Evolutionary conservation across 2,888 invertebrate species (phyloP).

Genomic region (Ferrisia virgata): DNA sequence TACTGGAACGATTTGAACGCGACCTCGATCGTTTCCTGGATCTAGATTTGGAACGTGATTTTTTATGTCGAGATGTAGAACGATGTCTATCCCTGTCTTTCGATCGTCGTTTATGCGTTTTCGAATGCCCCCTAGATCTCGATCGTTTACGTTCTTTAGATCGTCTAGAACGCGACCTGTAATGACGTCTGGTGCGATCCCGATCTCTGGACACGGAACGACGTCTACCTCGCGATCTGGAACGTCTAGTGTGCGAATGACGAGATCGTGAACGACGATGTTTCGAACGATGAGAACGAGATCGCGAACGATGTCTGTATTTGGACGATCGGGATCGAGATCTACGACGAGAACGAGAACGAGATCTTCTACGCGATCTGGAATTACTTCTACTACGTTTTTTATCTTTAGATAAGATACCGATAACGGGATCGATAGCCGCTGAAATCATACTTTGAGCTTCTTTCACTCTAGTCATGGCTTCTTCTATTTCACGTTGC

Average conservation of each 20-base stretch:
- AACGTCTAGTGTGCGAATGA: constrained; percentile 40
- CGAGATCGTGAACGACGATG: constrained; percentile 50
- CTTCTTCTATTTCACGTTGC: constrained; percentile 92
- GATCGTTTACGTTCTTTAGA: constrained; percentile 36
- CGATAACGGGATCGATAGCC: constrained; percentile 87
- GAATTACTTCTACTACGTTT: constrained; percentile 61
- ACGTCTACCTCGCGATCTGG: constrained; percentile 35
- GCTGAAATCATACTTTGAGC: constrained; percentile 93
- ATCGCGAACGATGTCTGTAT: constrained; percentile 57
- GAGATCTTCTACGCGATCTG: constrained; percentile 51
- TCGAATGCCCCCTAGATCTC: constrained; percentile 33
- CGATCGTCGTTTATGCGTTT: constrained; percentile 27
- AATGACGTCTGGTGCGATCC: neutral
- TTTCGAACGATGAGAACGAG: constrained; percentile 56
- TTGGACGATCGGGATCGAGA: constrained; percentile 54
- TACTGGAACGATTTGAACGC: constrained; percentile 46
- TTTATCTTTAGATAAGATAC: constrained; percentile 75
- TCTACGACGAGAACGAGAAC: constrained; percentile 52
- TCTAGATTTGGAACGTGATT: constrained; percentile 44
- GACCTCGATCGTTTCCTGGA: constrained; percentile 52
- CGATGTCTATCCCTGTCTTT: constrained; percentile 28
- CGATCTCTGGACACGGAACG: constrained; percentile 41
- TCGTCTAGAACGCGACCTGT: constrained; percentile 33
- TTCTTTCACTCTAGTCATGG: constrained; percentile 94
- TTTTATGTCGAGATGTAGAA: constrained; percentile 23